Conservation (phyloP, 92 coral and sea anemone genomes). For the Porites rus region DNA sequence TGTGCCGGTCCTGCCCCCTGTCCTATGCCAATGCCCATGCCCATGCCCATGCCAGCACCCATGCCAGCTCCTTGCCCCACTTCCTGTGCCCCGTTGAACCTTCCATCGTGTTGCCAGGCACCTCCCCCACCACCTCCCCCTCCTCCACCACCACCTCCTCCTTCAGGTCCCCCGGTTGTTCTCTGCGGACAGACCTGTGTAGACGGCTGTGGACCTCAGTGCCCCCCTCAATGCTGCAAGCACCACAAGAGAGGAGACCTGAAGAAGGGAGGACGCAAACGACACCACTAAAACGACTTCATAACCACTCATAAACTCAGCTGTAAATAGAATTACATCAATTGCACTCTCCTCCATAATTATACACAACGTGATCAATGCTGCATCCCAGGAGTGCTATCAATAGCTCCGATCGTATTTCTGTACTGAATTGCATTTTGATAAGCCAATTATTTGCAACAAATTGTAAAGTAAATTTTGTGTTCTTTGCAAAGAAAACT, state of each 20-base stretch:
- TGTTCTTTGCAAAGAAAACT: neutral
- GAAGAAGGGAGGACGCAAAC: slow-evolving; percentile 19
- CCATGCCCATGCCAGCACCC: slow-evolving; percentile 60
- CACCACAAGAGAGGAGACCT: slow-evolving; percentile 53
- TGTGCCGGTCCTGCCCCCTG: slow-evolving; percentile 40
- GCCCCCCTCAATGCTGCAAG: slow-evolving; percentile 63
- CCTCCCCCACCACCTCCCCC: slow-evolving; percentile 80
- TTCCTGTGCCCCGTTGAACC: slow-evolving; percentile 65
- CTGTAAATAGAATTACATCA: slow-evolving; percentile 38
- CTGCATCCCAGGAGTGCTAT: slow-evolving; percentile 1
- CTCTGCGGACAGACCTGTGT: slow-evolving; percentile 52
- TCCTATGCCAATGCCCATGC: slow-evolving; percentile 46
- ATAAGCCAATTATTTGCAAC: slow-evolving; percentile 11
- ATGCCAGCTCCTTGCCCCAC: slow-evolving; percentile 72
- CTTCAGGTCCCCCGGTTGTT: slow-evolving; percentile 34
- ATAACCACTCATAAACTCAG: neutral
- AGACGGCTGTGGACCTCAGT: slow-evolving; percentile 54
- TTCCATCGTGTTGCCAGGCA: slow-evolving; percentile 68
- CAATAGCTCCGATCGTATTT: neutral
- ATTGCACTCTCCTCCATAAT: neutral
- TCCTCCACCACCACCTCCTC: slow-evolving; percentile 76
- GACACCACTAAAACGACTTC: neutral
- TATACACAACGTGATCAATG: neutral
- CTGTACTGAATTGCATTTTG: slow-evolving; percentile 9
- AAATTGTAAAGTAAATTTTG: slow-evolving; percentile 37